phyloP scores from a whole-genome alignment of 1,140 invertebrate genomes.

The Delia radicum region DNA sequence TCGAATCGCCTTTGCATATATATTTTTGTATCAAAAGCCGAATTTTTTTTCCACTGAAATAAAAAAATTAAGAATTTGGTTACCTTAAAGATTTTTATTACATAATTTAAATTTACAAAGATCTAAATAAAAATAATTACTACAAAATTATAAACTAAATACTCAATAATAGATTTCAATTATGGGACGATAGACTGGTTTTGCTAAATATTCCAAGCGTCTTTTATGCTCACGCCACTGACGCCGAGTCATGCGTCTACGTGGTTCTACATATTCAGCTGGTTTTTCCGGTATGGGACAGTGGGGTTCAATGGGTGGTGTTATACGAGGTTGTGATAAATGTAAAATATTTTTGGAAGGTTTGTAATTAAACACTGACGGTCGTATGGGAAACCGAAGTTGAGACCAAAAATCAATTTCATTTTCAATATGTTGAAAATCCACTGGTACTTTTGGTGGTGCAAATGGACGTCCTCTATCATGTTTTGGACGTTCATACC shows the following conservation, averaged over 20 bases:
- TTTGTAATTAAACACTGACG: slow-evolving; percentile 34
- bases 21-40: no score
- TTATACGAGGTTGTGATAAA: slow-evolving; percentile 36
- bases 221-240: slow-evolving; percentile 45
- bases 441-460: slow-evolving; percentile 31
- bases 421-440: slow-evolving; percentile 40
- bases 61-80: no score
- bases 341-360: slow-evolving; percentile 38
- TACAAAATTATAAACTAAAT: no score
- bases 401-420: slow-evolving; percentile 40
- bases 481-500: slow-evolving; percentile 35
- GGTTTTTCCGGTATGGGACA: slow-evolving; percentile 36
- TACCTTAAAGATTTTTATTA: no score
- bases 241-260: slow-evolving; percentile 40
- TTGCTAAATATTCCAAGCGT: slow-evolving; percentile 42
- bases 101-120: no score
- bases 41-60: no score
- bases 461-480: slow-evolving; percentile 42
- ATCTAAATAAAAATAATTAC: no score
- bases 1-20: no score
- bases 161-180: background rate
- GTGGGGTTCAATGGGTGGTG: slow-evolving; percentile 37
- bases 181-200: slow-evolving; percentile 35
- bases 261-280: slow-evolving; percentile 8
- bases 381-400: slow-evolving; percentile 40